Evolutionary conservation across 2,888 invertebrate species (phyloP), one percentile per base, ranked within the genome.

Genomic region (Nymphalis urticae): DNA sequence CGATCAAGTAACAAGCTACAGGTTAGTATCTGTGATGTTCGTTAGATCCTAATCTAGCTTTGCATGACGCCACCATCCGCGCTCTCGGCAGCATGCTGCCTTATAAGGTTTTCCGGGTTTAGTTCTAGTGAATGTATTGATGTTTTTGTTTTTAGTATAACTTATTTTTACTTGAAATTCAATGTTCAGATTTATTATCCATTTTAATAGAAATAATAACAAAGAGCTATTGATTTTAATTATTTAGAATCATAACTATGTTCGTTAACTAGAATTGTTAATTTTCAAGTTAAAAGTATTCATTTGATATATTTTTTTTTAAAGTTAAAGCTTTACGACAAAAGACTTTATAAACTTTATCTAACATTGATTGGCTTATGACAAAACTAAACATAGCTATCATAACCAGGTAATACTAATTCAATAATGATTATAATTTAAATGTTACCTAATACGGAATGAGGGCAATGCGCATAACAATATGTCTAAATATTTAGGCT

Each of bases 41-140:
- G 66, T 66, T 70, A 71, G 75, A 75, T 76, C 67, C 64, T 70
- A 68, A 75, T 77, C 76, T 73, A 66, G 68, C 66, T 63, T 73
- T 62, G 72, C 75, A 72, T 75, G 75, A 74, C 74, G 76, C 72
- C 74, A 70, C 68, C 62, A 62, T 68, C 68, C 60, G 72, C 69
- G 53, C 62, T 58, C 63, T 68, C 65, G 64, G 48, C 62, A 48
- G 66, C 65, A 27, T 32, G 66, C 66, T 50, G 71, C 75, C 76
- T 48, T 77, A 75, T 75, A 77, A 63, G 75, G 77, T 48, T 66
- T 77, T 77, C 77, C 77, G 75, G 77, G 75, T 75, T 74, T 66
- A 51, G 27, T 27, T 56, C n/a, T 53, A 47, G 60, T 21, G 48
- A 66, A 54, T 61, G 66, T 66, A 61, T 66, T 66, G 53, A 66